These are phyloP conservation scores for Drosophila peninsularis DNA, from an alignment of 2,888 invertebrate species.

Conservation along the genomic window DNA sequence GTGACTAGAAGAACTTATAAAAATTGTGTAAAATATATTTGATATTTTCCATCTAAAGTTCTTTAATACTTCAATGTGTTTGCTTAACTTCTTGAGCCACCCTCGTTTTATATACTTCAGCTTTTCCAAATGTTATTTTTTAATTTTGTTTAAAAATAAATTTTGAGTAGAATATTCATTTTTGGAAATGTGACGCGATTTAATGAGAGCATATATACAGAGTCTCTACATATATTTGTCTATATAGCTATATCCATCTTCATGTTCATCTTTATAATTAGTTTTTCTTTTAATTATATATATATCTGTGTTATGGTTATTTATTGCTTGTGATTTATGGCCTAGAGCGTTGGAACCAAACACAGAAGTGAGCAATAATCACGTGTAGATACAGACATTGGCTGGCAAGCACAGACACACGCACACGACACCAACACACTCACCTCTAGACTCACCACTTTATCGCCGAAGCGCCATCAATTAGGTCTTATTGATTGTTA, in stretches of 20 bases:
- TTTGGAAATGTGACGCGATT: slow-evolving; percentile 66
- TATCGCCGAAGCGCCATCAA: slow-evolving; percentile 55
- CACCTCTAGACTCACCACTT: slow-evolving; percentile 5
- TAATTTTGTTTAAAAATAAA: slow-evolving; percentile 43
- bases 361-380: slow-evolving; percentile 50
- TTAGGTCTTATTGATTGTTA: slow-evolving; percentile 73
- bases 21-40: too few species aligned
- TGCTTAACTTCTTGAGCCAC: neutral
- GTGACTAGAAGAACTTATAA: too few species aligned
- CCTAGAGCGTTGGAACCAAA: slow-evolving; percentile 19
- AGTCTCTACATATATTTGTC: slow-evolving; percentile 8
- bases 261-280: slow-evolving; percentile 37
- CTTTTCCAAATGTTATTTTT: slow-evolving; percentile 7
- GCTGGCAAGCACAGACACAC: neutral
- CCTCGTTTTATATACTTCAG: slow-evolving; percentile 3
- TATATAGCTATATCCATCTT: slow-evolving; percentile 11
- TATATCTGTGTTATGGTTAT: slow-evolving; percentile 19
- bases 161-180: slow-evolving; percentile 12
- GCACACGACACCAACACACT: neutral
- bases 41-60: too few species aligned
- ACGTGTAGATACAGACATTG: slow-evolving; percentile 59
- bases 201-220: slow-evolving; percentile 54
- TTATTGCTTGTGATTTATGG: slow-evolving; percentile 40
- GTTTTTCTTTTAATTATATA: slow-evolving; percentile 28
- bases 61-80: too few species aligned